Base-by-base conservation (phyloP, 1,140 invertebrate genomes). In the Thaumetopoea pityocampa region DNA sequence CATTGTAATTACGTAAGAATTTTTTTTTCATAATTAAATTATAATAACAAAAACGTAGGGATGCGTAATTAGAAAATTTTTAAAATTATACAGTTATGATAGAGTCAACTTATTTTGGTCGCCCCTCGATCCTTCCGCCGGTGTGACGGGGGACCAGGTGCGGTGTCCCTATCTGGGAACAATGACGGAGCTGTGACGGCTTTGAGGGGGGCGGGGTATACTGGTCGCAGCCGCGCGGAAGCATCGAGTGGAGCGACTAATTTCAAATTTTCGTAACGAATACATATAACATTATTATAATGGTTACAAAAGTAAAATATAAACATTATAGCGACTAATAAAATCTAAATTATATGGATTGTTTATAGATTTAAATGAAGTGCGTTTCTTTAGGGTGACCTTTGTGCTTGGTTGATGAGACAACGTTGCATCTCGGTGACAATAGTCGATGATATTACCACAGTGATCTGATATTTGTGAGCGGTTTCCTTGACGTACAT, bases 41-140 rank as follows among this genome's bases (percentile, higher is more conserved):
- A 79, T 83, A 83, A 83, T 81, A 81, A 76, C 73, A 73, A 77
- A 80, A 81, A 76, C 63, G 76, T 80, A 80, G 79, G 67, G 66
- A 79, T 79, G 79, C 79, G 79, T 83, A 83, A 83, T 83, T 83
- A 83, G 79, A 80, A 58, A n/a, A 76, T 83, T 83, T 83, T 83
- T 83, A 83, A 83, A 83, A 83, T 81, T 80, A 83, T 83, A 83
- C 79, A 80, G 74, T 83, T 79, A 83, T 72, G 57, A 80, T 83
- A 83, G 72, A 67, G 67, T 77, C 53, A 70, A 56, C 47, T 78
- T 69, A 65, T 71, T 68, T 74, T 64, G 51, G 51, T 62, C 66
- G 57, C 33, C 60, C 56, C 60, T 62, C 52, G 61, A 59, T 38
- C 43, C 56, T 59, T 47, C 20, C 18, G 43, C 20, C 16, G 26